Evolutionary conservation across 2,797 vertebrate species (phyloP), one percentile per base, ranked within the genome.

Genomic region (Sorex maritimensis): DNA sequence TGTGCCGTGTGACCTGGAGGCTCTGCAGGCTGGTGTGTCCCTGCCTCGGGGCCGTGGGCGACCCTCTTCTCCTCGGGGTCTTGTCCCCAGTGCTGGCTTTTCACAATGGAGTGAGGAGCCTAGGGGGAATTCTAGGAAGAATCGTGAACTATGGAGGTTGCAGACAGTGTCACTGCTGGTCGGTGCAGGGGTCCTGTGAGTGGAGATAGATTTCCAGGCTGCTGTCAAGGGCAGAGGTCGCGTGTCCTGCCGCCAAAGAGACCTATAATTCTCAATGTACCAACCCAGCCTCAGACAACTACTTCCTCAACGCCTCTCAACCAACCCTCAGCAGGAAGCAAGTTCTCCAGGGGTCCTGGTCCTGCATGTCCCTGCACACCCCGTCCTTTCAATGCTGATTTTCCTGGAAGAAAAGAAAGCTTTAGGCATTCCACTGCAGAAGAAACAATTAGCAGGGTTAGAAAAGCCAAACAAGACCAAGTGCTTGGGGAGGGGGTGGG

Each of bases 341-440:
- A 91, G 34, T 82, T 82, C 75, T 91, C 74, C 52, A 34, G 0
- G 11, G 58, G 78, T 9, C 30, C 34, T 24, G 38, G n/a, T 81
- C 84, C 78, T 65, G 23, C 44, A 71, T 44, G 88, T 81, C 71
- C 19, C 65, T 44, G 65, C 38, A 41, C 4, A 74, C 58, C n/a
- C 61, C 88, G 5, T 88, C 79, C 23, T 77, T 72, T 86, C 80
- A 46, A 94, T 75, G 81, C 80, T 92, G 73, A 90, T 81, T 3
- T 77, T 93, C 81, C 95, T 96, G 88, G 67, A 96, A 96, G 93
- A 94, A 97, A 96, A 91, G 95, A 38, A 44, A 96, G 88, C 90
- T 92, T 95, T 73, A 82, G 46, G 92, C 82, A 91, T 96, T 74
- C 92, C 72, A 95, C 65, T 86, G 92, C 5, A 89, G 86, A 94